These are phyloP conservation scores for Dexiosoma caninum DNA, from an alignment of 2,888 invertebrate species.

Conservation along the genomic window DNA sequence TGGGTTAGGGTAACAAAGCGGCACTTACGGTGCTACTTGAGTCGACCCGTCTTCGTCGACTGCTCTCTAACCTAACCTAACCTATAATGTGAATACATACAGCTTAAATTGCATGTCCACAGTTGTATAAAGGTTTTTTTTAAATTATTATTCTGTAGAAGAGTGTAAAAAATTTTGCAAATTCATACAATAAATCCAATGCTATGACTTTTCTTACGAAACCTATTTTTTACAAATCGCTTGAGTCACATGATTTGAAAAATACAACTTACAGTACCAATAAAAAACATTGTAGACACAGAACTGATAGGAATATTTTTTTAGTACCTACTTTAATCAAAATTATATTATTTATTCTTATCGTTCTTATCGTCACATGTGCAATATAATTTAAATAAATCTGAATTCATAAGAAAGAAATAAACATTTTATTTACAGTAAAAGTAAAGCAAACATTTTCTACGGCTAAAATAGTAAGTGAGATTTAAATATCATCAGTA, in stretches of 20 bases:
- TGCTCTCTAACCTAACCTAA: no score
- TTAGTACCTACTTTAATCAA: slow-evolving; percentile 3
- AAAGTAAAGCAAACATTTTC: no score
- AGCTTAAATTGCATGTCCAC: no score
- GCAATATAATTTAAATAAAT: slow-evolving; percentile 43
- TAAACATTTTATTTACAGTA: no score
- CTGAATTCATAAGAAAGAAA: neutral
- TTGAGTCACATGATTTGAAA: slow-evolving; percentile 52
- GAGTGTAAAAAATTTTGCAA: neutral
- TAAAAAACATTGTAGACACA: neutral
- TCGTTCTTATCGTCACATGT: slow-evolving; percentile 38
- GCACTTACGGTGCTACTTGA: no score
- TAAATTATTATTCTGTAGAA: no score
- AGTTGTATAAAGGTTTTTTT: no score
- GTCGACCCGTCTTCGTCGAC: no score
- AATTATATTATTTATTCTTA: slow-evolving; percentile 40
- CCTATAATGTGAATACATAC: no score
- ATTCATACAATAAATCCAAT: neutral
- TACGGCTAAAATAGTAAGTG: no score
- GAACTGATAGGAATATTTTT: neutral
- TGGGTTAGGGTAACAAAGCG: no score
- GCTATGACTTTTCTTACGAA: neutral
- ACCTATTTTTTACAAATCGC: neutral
- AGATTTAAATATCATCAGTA: no score
- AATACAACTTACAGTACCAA: neutral